Evolutionary conservation across 2,797 vertebrate species (phyloP).

Genomic region (Caiman crocodilus): DNA sequence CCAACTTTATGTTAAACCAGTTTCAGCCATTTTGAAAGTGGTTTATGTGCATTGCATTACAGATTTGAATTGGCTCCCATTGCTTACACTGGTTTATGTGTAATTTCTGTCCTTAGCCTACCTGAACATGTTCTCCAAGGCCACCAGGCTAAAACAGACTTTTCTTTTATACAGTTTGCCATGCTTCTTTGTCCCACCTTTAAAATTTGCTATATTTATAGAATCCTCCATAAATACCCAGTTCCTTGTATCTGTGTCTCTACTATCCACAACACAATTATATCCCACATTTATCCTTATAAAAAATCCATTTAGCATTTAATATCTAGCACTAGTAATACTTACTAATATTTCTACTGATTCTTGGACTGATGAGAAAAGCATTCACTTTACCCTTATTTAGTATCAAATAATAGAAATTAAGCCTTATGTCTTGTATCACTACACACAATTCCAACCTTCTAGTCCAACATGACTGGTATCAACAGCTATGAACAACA

Average conservation of each 20-base stretch:
- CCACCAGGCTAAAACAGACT: neutral
- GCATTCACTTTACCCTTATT: neutral
- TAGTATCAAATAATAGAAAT: neutral
- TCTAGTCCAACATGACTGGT: neutral
- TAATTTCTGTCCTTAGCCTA: neutral
- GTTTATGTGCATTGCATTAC: too few species aligned
- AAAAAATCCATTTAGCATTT: neutral
- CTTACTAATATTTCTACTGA: neutral
- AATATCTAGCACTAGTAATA: neutral
- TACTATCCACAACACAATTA: neutral
- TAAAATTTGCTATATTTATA: neutral
- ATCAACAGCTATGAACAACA: neutral
- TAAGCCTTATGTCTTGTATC: neutral
- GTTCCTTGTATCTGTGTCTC: too few species aligned
- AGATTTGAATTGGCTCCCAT: too few species aligned
- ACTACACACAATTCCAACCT: neutral
- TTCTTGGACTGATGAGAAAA: neutral
- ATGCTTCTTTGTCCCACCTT: neutral
- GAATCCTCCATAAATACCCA: too few species aligned
- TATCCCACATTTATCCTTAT: neutral
- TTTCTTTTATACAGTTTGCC: neutral
- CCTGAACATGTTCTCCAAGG: neutral
- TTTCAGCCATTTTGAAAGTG: too few species aligned
- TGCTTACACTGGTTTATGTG: too few species aligned
- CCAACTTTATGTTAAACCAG: too few species aligned